Base-by-base conservation (phyloP, 2,113 vertebrate genomes). In the Myiozetetes cayanensis region DNA sequence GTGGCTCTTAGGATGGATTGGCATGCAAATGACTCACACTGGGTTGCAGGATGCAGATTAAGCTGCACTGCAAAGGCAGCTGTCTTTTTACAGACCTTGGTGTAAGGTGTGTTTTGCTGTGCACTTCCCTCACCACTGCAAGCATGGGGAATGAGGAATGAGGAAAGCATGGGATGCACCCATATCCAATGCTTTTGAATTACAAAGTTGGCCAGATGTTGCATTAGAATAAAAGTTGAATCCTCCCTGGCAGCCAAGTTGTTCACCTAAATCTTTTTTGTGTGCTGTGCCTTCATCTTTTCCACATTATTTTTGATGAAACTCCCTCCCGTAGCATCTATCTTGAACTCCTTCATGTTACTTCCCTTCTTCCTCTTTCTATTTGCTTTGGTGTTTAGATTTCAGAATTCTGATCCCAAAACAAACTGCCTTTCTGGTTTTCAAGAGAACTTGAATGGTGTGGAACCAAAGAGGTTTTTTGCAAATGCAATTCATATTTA, bases 91-190 rank as follows among this genome's bases (percentile, higher is more conserved):
- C n/a, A 62, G 52, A 63, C 3, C 14, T 44, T 20, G 21, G 8
- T 23, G 41, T n/a, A n/a, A 3, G 1, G 8, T 3, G 1, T 16
- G 12, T 17, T 62, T 50, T 58, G 9, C 21, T 4, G 1, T 5
- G 16, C 31, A 30, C 28, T 27, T 39, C 15, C 23, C 27, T 8
- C 28, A 44, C 24, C 0, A 1, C 10, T 18, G 43, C 0, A 0
- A 56, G 23, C 20, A 31, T 1, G 4, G 77, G 15, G 24, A 80
- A 31, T 11, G 24, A 4, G 19, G 37, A 75, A 27, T 9, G 21
- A 4, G 25, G 52, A 62, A 91, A 59, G 28, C 39, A 39, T 1
- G 4, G 33, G 33, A 59, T 35, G 41, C 24, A 49, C 31, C 12
- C 18, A 35, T 24, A 35, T 11, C 19, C 14, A 12, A 4, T 4